These are phyloP conservation scores for Anguilla megastoma DNA, from an alignment of 2,797 vertebrate species.

Conservation along the genomic window DNA sequence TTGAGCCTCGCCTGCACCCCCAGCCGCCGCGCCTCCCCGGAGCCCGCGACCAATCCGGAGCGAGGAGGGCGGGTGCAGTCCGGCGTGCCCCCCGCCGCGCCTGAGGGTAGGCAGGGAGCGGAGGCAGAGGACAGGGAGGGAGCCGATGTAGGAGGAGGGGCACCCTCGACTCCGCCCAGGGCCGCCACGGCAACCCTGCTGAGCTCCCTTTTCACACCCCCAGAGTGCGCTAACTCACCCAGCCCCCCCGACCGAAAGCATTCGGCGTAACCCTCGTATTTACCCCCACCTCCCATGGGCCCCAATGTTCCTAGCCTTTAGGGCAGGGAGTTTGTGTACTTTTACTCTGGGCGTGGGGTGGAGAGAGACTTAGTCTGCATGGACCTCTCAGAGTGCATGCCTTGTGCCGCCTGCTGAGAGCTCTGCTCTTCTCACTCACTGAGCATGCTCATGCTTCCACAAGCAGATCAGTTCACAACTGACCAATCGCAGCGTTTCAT, in stretches of 20 bases:
- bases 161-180: conserved; percentile 56
- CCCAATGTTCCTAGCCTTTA: conserved; percentile 62
- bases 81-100: conserved; percentile 88
- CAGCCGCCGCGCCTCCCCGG: conserved; percentile 84
- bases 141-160: conserved; percentile 78
- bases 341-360: conserved; percentile 66
- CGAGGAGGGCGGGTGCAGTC: conserved; percentile 85
- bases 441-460: conserved; percentile 58
- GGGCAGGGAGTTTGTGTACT: conserved; percentile 65
- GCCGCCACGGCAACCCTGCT: conserved; percentile 61
- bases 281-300: conserved; percentile 43
- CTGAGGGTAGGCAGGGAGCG: conserved; percentile 95
- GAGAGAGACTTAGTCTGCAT: conserved; percentile 68
- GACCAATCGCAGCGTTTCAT: neutral
- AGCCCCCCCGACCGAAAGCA: conserved; percentile 66
- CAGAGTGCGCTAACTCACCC: conserved; percentile 77
- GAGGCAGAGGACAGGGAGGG: conserved; percentile 78
- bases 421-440: conserved; percentile 64
- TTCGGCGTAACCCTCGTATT: conserved; percentile 15
- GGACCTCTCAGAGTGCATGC: conserved; percentile 60
- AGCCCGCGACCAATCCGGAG: conserved; percentile 84
- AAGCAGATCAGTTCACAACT: neutral
- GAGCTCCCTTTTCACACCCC: conserved; percentile 79
- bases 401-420: conserved; percentile 42
- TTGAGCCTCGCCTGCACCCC: conserved; percentile 88